Conservation (phyloP, 2,888 invertebrate genomes). For the Drosophila parthenogenetica region DNA sequence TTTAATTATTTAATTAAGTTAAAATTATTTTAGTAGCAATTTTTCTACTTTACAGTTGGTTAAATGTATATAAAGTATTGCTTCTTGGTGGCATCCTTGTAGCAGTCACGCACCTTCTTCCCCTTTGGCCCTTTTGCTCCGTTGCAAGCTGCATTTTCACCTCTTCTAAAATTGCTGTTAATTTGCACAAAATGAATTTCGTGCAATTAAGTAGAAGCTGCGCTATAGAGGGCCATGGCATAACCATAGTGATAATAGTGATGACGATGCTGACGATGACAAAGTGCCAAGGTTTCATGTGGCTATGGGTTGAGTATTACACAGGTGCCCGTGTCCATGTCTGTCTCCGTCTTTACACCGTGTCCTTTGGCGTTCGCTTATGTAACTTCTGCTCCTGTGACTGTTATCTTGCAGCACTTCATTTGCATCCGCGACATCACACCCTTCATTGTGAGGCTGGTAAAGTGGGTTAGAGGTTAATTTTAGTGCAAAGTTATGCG, state of each 20-base stretch:
- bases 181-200: slow-evolving; percentile 84
- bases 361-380: slow-evolving; percentile 75
- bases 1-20: not conserved
- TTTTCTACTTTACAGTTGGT: slow-evolving; percentile 23
- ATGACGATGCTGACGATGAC: slow-evolving; percentile 27
- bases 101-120: slow-evolving; percentile 6
- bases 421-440: slow-evolving; percentile 72
- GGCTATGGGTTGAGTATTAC: slow-evolving; percentile 50
- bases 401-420: slow-evolving; percentile 65
- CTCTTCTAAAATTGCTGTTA: slow-evolving; percentile 82
- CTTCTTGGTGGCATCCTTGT: slow-evolving; percentile 35
- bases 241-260: slow-evolving; percentile 39
- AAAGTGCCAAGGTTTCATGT: slow-evolving; percentile 28
- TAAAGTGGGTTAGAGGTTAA: slow-evolving; percentile 81
- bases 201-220: slow-evolving; percentile 82
- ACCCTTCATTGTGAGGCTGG: slow-evolving; percentile 68
- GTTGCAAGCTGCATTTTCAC: slow-evolving; percentile 51
- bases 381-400: slow-evolving; percentile 39
- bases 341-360: slow-evolving; percentile 42
- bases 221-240: slow-evolving; percentile 30
- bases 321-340: slow-evolving; percentile 25
- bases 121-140: slow-evolving; percentile 13
- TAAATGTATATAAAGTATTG: slow-evolving; percentile 29
- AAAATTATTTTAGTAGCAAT: not conserved
- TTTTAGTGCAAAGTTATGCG: slow-evolving; percentile 82